Base-by-base conservation (phyloP, 2,797 vertebrate species). In the Ibycter americanus region DNA sequence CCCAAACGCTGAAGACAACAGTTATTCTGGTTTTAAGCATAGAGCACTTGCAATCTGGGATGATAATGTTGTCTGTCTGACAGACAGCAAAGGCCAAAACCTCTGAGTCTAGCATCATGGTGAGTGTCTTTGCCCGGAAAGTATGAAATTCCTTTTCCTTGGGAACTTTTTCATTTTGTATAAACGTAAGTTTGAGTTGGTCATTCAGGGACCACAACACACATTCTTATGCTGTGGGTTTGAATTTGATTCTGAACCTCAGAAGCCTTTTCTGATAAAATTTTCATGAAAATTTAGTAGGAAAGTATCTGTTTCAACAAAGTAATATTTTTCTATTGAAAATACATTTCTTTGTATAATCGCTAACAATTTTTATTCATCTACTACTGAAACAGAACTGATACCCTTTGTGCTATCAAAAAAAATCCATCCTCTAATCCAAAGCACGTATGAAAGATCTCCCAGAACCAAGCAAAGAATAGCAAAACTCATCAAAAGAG, bases 1-100 rank as follows among this genome's bases (percentile, higher is more conserved):
- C 56, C 23, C 34, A 42, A 80, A 5, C 46, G 42, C 19, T 20
- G 31, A 55, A 12, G 52, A 8, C 6, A 13, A 4, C 0, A 0
- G 21, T 15, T 7, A 12, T 73, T 83, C 73, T 63, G 49, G 16
- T 38, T 89, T 65, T 31, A 46, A 44, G n/a, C n/a, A 46, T 4
- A 55, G 29, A 68, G 26, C 12, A 18, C 61, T 71, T 55, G 21
- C 13, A 20, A 2, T 44, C 46, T 52, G 63, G 40, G 49, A 76
- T 55, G 31, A 6, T 79, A 4, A 10, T 6, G 3, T 3, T 54
- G 17, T 22, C 27, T 83, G 32, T 13, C 38, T 54, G 32, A 21
- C 54, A 19, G 40, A 74, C 12, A 47, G 8, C 23, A 38, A 54
- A 27, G 65, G 29, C 47, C 36, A 44, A 40, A 72, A 51, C 10